Base-by-base conservation (phyloP, 2,888 invertebrate genomes). In the Ferdinandea cuprea region DNA sequence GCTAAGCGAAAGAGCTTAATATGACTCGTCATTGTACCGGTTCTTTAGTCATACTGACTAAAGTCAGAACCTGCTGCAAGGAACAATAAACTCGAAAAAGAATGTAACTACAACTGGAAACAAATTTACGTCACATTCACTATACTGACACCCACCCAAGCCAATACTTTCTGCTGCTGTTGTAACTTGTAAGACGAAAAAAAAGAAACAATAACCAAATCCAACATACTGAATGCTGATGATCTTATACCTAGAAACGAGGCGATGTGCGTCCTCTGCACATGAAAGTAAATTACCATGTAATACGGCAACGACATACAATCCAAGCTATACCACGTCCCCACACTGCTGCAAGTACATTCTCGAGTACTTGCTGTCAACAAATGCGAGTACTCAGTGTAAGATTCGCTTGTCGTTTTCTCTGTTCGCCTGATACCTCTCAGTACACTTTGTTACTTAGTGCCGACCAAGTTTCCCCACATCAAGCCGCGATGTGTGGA, bases 381-480 rank as follows among this genome's bases (percentile, higher is more conserved):
- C 63, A 68, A 86, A 85, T 80, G 44, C 19, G 86, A 85, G 87
- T 89, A 90, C 87, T 87, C 89, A 89, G 88, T 91, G 91, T 90
- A 91, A 90, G 89, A 87, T 87, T 88, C 80, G 78, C 85, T 78
- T 86, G 76, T 87, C 87, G 58, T 50, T 48, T 28, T 76, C 79
- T 79, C 91, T 91, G 91, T 17, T 86, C 87, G 88, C 91, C 91
- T 91, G 90, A 87, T 90, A 87, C 85, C 87, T 87, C 89, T 90
- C 91, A 91, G 91, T 91, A 91, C 91, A 89, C 88, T 88, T 89
- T 90, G 90, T 90, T 90, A 90, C 90, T 90, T 89, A 88, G 85
- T 86, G 86, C 80, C 86, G 73, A 85, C 81, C 65, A 78, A 79
- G 85, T 85, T 78, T 84, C 79, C 66, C 71, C 59, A 71, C 66